Evolutionary conservation across 1,140 invertebrate species (phyloP), one percentile per base, ranked within the genome.

Genomic region (Drosophila melanica): DNA sequence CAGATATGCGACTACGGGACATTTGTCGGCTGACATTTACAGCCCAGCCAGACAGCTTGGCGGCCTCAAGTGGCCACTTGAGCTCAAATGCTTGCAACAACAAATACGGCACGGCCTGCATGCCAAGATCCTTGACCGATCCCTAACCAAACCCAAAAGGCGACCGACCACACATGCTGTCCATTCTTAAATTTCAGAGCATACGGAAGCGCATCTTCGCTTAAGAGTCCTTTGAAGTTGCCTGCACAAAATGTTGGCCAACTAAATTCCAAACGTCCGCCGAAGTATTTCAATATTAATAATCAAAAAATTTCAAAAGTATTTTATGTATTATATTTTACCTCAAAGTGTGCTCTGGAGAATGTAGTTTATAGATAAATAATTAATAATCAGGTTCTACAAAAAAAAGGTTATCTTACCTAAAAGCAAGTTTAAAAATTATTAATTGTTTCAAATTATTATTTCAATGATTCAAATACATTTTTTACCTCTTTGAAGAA

Each of bases 41-140:
- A 12, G 23, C 14, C 65, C 14, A 12, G 41, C 37, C 76, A 89
- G 84, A 89, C 84, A 73, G 73, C 48, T 77, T 86, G 86, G 81
- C 87, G 77, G 81, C 70, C 35, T 89, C 77, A 86, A 89, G 84
- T 85, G 81, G 70, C 70, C 82, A 87, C 78, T 86, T 81, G 51
- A 79, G 16, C 27, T 11, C 33, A n/a, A 37, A 42, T 44, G 37
- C 45, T 47, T 55, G 45, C 69, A 53, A 81, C 47, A 81, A 81
- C 78, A 81, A 81, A 81, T 73, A 80, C 42, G 42, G 20, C n/a
- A 30, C 65, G 18, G 12, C 18, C 18, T 18, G 18, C 18, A 23
- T 23, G 20, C 2, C 3, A 3, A 23, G 20, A 23, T 23, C 10
- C 37, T 35, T 30, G 12, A 37, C 37, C 51, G 45, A 68, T 42